Conservation (phyloP, 1,140 invertebrate species). For the Eupristina koningsbergeri region DNA sequence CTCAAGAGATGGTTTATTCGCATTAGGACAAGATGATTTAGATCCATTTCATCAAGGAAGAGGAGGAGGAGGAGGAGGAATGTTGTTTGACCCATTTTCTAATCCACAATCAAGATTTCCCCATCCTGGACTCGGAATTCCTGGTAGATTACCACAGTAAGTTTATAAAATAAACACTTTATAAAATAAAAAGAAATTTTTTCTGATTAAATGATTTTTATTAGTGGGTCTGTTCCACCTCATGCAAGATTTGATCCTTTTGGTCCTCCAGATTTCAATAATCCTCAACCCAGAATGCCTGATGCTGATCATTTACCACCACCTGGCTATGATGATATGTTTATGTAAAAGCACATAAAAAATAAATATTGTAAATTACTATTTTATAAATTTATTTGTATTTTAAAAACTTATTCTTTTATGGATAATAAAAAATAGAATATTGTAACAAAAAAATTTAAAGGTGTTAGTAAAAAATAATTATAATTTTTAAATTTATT, state of each 20-base stretch:
- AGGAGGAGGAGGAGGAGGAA: slow-evolving; percentile 78
- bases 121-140: slow-evolving; percentile 70
- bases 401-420: no score
- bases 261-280: slow-evolving; percentile 77
- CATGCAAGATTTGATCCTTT: slow-evolving; percentile 88
- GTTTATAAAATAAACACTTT: no score
- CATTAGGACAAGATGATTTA: slow-evolving; percentile 75
- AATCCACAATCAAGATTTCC: slow-evolving; percentile 47
- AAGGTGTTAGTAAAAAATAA: no score
- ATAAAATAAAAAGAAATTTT: slow-evolving; percentile 25
- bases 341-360: slow-evolving; percentile 74
- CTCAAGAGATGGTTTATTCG: not conserved
- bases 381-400: not conserved
- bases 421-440: no score
- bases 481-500: no score
- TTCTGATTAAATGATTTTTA: slow-evolving; percentile 54
- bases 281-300: slow-evolving; percentile 68
- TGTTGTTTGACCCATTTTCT: slow-evolving; percentile 82
- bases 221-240: slow-evolving; percentile 80
- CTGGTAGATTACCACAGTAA: slow-evolving; percentile 76
- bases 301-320: slow-evolving; percentile 84
- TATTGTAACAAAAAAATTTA: no score
- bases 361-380: slow-evolving; percentile 22
- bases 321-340: slow-evolving; percentile 84
- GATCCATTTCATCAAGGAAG: slow-evolving; percentile 79